Conservation (phyloP, 1,140 invertebrate genomes). For the Pseudomyrmex concolor region DNA sequence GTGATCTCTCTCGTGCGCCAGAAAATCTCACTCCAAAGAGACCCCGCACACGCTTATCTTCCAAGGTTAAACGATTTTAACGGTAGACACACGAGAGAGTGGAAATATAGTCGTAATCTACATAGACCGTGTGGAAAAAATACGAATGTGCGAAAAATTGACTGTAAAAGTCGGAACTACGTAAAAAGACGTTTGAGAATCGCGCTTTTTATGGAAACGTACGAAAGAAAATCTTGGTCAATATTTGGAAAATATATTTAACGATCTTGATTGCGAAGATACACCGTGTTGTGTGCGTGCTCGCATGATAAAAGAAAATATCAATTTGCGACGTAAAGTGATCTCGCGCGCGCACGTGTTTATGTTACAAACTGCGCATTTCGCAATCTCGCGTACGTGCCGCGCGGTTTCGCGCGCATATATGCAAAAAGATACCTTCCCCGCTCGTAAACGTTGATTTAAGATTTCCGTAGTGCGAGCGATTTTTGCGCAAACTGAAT, state of each 20-base stretch:
- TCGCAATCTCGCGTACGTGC: background rate
- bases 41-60: background rate
- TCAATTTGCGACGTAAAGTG: conserved; percentile 7
- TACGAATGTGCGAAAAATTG: background rate
- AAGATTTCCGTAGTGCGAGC: conserved; percentile 27
- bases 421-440: background rate
- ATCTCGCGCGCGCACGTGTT: background rate
- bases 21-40: background rate
- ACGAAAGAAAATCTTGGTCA: background rate
- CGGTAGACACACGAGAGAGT: background rate
- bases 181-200: too few species aligned
- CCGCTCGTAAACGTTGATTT: conserved; percentile 50
- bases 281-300: too few species aligned
- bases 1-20: conserved; percentile 34
- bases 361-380: conserved; percentile 6
- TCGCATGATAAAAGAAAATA: background rate
- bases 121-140: background rate
- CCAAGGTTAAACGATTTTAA: conserved; percentile 33
- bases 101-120: too few species aligned
- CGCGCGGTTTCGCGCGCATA: background rate
- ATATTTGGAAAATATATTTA: background rate
- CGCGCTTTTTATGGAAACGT: background rate
- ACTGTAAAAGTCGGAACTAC: background rate
- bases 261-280: background rate
- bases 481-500: conserved; percentile 42